Evolutionary conservation across 2,113 vertebrate species (phyloP).

Genomic region (Circaetus gallicus): DNA sequence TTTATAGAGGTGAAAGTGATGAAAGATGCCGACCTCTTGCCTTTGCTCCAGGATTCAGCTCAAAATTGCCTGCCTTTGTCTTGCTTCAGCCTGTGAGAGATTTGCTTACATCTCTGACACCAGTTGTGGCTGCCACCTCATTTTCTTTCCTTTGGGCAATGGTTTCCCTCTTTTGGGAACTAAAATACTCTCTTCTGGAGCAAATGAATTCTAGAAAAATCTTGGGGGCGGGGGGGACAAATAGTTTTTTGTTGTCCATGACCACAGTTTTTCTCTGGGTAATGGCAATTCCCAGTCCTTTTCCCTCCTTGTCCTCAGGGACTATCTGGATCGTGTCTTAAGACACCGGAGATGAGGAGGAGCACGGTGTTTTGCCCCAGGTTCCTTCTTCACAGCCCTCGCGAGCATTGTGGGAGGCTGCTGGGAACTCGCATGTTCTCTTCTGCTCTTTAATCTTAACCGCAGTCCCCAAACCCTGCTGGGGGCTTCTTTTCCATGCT

Average conservation of each 20-base stretch:
- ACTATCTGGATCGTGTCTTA: not conserved
- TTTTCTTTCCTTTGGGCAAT: not conserved
- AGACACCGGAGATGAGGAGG: not conserved
- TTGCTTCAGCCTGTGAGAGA: not conserved
- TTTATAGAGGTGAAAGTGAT: not conserved
- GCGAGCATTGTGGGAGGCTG: not conserved
- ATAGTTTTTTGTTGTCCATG: not conserved
- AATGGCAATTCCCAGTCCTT: not conserved
- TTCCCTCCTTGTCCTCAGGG: not conserved
- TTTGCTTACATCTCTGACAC: not conserved
- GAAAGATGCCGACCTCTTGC: not conserved
- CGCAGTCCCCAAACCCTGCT: not conserved
- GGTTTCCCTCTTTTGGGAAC: not conserved
- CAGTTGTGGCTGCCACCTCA: not conserved
- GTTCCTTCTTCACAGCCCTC: not conserved
- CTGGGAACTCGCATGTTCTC: not conserved
- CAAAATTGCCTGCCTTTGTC: not conserved
- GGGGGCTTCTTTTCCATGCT: not conserved
- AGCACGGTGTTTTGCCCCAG: not conserved
- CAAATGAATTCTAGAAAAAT: not conserved
- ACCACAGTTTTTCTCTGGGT: not conserved
- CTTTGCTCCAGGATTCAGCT: slow-evolving; percentile 6
- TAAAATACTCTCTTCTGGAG: not conserved
- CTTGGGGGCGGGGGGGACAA: not conserved
- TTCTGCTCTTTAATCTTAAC: not conserved